A percentile compares a stretch with the other conserved stretches of the same genome.
Evolutionary conservation across 2,888 invertebrate species (phyloP).

Genomic region (Branchinecta sandiegonensis): DNA sequence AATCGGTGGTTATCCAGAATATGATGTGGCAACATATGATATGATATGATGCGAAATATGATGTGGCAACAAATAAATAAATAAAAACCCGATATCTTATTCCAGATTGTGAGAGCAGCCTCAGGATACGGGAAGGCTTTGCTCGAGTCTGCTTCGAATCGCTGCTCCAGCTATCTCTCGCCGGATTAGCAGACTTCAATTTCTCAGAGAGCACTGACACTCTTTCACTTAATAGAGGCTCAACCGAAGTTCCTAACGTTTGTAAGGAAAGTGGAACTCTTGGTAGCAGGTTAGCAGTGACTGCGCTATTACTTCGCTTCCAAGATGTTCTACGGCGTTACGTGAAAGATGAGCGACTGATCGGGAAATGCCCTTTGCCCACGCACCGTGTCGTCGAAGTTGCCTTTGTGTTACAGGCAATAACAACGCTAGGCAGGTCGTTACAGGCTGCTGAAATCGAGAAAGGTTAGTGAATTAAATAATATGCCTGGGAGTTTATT

Average conservation of each 20-base stretch:
- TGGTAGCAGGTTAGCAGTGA: constrained; percentile 49
- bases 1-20: not conserved
- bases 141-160: constrained; percentile 94
- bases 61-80: too few species aligned
- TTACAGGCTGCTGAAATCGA: constrained; percentile 79
- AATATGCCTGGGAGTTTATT: not conserved
- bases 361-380: constrained; percentile 70
- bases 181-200: constrained; percentile 25
- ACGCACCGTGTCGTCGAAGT: constrained; percentile 86
- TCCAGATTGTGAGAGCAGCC: constrained; percentile 48
- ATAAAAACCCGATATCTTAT: constrained; percentile 18
- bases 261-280: constrained; percentile 43
- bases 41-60: too few species aligned
- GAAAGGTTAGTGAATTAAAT: constrained; percentile 44
- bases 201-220: constrained; percentile 16
- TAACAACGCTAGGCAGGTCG: constrained; percentile 77
- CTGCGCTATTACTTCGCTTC: constrained; percentile 79
- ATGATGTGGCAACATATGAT: too few species aligned
- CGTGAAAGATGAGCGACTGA: constrained; percentile 64
- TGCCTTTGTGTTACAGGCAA: constrained; percentile 85
- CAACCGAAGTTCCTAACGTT: constrained; percentile 32
- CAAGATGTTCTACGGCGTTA: constrained; percentile 80
- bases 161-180: constrained; percentile 76
- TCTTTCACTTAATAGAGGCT: constrained; percentile 49
- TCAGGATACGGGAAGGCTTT: constrained; percentile 77